Percentiles rank a stretch among this genome's conserved stretches.
These are phyloP conservation scores for Drosophila putrida DNA, from an alignment of 2,888 invertebrate species.

Conservation along the genomic window DNA sequence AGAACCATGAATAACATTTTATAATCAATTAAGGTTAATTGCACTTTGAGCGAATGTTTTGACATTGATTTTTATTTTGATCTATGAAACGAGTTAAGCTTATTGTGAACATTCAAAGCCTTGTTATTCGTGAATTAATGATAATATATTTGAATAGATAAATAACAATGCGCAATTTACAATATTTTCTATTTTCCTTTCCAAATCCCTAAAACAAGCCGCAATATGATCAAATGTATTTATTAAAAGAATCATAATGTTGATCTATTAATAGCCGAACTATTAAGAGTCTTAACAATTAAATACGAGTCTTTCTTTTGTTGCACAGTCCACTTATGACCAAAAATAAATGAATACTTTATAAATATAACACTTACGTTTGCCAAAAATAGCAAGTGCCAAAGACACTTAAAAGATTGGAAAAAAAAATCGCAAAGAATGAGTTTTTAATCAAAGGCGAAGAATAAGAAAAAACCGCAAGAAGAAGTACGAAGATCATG, in stretches of 20 bases:
- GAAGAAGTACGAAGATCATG: background rate
- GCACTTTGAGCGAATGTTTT: no score
- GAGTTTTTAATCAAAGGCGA: background rate
- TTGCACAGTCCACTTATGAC: constrained; percentile 24
- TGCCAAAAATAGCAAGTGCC: constrained; percentile 47
- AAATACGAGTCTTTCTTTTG: background rate
- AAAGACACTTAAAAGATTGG: constrained; percentile 3
- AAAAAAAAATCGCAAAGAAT: constrained; percentile 12
- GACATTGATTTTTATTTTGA: no score
- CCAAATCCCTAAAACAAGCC: no score
- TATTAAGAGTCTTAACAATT: background rate
- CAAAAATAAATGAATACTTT: constrained; percentile 34
- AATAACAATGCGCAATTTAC: background rate
- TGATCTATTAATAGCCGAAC: background rate
- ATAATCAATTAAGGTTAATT: no score
- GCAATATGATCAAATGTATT: no score
- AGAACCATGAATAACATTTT: no score
- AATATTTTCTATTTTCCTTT: background rate
- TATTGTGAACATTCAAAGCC: no score
- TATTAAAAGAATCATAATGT: background rate
- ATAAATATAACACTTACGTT: constrained; percentile 43
- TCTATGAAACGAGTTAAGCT: no score
- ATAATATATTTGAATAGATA: background rate
- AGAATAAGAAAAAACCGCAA: background rate
- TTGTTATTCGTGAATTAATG: no score